Conservation (phyloP, 2,797 vertebrate species). For the Bovichtus diacanthus region DNA sequence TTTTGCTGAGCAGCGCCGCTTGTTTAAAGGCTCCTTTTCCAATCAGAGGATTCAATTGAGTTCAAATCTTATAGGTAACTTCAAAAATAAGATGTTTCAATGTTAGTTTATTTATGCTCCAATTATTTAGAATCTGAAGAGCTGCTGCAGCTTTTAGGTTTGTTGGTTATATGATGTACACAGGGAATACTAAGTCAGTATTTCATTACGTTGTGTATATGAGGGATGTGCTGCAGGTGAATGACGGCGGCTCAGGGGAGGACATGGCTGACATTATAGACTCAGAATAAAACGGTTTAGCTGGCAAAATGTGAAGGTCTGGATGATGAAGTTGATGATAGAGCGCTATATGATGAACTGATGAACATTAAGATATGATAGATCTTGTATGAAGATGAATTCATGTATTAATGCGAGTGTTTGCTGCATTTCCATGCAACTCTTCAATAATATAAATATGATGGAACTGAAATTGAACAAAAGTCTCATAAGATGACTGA, state of each 20-base stretch:
- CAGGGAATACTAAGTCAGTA: fast-evolving
- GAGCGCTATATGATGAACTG: no score
- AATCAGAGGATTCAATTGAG: not conserved
- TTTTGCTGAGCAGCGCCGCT: not conserved
- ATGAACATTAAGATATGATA: no score
- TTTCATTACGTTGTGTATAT: no score
- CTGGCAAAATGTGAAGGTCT: not conserved
- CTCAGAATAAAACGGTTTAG: not conserved
- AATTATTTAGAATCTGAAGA: not conserved
- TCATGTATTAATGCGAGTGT: not conserved
- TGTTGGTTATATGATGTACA: not conserved
- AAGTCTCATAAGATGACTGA: not conserved
- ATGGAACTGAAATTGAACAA: not conserved
- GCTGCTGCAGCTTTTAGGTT: not conserved
- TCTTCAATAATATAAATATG: not conserved
- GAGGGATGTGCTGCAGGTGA: not conserved
- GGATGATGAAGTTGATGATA: no score
- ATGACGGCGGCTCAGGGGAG: not conserved
- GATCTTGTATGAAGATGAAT: not conserved
- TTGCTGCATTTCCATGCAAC: not conserved
- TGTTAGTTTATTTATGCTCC: not conserved
- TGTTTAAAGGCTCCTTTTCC: not conserved
- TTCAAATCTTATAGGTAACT: not conserved
- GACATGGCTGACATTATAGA: not conserved
- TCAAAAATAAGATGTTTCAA: not conserved